Conservation (phyloP, 92 coral and sea anemone genomes). For the Zoanthus sansibaricus region DNA sequence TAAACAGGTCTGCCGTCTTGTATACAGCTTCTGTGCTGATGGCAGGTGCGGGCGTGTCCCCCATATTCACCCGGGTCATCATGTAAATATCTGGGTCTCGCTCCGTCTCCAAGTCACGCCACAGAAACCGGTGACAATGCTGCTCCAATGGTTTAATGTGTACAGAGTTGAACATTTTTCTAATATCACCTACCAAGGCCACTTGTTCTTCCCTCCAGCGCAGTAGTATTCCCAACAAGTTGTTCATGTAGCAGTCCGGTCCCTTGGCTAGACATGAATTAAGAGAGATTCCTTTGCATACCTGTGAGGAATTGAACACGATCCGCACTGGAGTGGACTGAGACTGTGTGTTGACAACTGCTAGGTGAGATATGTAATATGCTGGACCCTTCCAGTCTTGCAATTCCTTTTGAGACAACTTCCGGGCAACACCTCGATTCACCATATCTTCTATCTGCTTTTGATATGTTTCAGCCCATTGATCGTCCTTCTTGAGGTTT, state of each 20-base stretch:
- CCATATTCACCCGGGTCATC: no score
- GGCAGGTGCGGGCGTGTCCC: no score
- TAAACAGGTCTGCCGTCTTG: no score
- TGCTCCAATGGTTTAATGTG: background rate
- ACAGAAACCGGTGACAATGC: no score
- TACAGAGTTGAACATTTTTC: background rate
- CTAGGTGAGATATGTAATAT: conserved; percentile 73
- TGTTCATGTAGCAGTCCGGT: conserved; percentile 53
- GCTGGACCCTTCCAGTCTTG: conserved; percentile 63
- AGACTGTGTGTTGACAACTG: conserved; percentile 68
- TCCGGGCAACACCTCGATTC: conserved; percentile 69
- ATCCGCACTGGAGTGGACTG: conserved; percentile 72
- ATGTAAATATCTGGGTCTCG: no score
- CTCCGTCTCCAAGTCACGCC: no score
- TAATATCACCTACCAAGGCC: conserved; percentile 59
- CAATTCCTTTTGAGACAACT: conserved; percentile 53
- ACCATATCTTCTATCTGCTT: conserved; percentile 78
- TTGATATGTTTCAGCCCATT: conserved; percentile 68
- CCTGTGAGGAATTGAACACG: conserved; percentile 70
- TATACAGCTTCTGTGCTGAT: no score
- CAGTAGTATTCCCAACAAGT: conserved; percentile 61
- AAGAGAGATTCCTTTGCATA: conserved; percentile 52
- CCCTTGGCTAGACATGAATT: conserved; percentile 70
- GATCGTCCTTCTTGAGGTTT: conserved; percentile 60
- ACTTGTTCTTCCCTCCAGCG: conserved; percentile 76